Percentiles rank a stretch among this genome's conserved stretches.
phyloP scores from a whole-genome alignment of 2,888 invertebrate species.

The Coleophora deauratella region DNA sequence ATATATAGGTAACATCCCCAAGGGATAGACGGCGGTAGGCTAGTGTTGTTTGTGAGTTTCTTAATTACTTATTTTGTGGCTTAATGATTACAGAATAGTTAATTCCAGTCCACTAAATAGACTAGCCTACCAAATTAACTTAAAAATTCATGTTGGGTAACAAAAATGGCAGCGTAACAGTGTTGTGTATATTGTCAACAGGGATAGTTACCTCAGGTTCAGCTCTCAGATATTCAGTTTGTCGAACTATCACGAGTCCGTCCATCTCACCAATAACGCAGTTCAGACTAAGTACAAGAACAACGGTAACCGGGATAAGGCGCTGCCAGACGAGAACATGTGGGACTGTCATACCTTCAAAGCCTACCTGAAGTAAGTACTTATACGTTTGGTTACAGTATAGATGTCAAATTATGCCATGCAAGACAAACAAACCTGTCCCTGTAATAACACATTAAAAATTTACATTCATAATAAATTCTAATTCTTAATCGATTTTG shows the following conservation, averaged over 20 bases:
- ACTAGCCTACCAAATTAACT: too few species aligned
- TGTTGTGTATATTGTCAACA: too few species aligned
- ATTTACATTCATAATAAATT: too few species aligned
- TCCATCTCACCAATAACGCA: constrained; percentile 95
- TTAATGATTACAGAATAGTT: too few species aligned
- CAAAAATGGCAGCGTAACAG: too few species aligned
- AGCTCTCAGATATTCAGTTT: constrained; percentile 92
- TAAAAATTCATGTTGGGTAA: too few species aligned
- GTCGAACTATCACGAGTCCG: constrained; percentile 91
- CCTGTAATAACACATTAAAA: constrained; percentile 92
- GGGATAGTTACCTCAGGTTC: constrained; percentile 93
- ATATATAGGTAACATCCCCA: too few species aligned
- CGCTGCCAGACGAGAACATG: constrained; percentile 93
- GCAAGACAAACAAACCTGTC: constrained; percentile 90
- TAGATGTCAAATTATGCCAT: constrained; percentile 82
- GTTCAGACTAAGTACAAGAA: constrained; percentile 92
- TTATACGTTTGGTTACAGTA: constrained; percentile 48
- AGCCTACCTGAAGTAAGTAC: constrained; percentile 75
- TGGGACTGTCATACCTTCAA: constrained; percentile 93
- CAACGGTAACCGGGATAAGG: constrained; percentile 78
- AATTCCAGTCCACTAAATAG: too few species aligned
- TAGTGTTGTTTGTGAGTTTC: too few species aligned
- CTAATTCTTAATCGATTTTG: too few species aligned
- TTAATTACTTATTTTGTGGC: too few species aligned
- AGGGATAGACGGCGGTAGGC: too few species aligned